Conservation (phyloP, 2,113 vertebrate genomes). For the Anarhynchus alexandrinus region DNA sequence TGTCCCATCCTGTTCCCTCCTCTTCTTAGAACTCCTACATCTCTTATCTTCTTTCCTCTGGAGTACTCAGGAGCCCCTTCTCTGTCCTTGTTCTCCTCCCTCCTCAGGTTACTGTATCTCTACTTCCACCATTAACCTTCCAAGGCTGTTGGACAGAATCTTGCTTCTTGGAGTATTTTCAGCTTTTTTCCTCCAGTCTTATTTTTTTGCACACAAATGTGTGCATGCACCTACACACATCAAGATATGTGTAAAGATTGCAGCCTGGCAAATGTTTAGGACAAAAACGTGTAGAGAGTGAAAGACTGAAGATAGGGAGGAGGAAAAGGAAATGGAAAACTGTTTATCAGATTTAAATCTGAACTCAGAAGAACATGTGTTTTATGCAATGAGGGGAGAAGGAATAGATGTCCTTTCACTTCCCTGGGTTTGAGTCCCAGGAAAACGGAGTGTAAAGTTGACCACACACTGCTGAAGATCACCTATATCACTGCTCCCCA, state of each 20-base stretch:
- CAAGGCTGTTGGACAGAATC: background rate
- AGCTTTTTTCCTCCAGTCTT: background rate
- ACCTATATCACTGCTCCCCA: fast-evolving
- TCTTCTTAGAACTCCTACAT: background rate
- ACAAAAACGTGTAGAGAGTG: background rate
- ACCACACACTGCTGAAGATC: background rate
- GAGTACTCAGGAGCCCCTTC: background rate
- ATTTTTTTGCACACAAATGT: background rate
- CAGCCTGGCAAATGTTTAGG: background rate
- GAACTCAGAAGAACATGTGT: background rate
- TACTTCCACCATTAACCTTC: background rate
- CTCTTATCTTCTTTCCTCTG: background rate
- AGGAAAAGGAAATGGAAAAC: background rate
- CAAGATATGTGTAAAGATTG: background rate
- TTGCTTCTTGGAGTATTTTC: background rate
- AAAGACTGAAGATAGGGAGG: background rate
- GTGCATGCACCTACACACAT: background rate
- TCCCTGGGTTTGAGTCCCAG: background rate
- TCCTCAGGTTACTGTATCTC: background rate
- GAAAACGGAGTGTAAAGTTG: background rate
- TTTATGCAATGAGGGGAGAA: background rate
- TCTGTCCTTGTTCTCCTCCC: background rate
- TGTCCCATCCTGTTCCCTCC: background rate
- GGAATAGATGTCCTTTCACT: background rate
- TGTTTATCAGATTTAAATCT: background rate